These are phyloP conservation scores for Ibycter americanus DNA, from an alignment of 2,797 vertebrate species.

Conservation along the genomic window DNA sequence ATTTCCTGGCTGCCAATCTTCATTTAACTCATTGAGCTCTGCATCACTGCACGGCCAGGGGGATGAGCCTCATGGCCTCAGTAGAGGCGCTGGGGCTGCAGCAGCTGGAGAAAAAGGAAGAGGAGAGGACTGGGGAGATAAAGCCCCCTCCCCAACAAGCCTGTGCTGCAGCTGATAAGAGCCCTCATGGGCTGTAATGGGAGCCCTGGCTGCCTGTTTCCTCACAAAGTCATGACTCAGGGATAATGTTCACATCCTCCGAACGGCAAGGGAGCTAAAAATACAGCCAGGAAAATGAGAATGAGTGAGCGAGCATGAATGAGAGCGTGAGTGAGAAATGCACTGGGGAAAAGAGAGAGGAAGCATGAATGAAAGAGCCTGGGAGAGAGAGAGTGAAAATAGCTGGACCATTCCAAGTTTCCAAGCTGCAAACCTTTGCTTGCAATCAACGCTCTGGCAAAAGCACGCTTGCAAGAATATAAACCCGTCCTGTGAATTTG, in stretches of 20 bases:
- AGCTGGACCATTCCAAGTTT: neutral
- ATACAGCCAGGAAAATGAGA: conserved; percentile 68
- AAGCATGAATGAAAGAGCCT: conserved; percentile 40
- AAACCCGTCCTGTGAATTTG: neutral
- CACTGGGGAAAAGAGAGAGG: conserved; percentile 36
- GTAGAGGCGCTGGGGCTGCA: neutral
- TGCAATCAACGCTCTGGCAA: conserved; percentile 9
- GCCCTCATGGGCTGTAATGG: conserved; percentile 41
- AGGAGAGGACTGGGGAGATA: neutral
- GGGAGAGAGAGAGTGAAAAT: neutral
- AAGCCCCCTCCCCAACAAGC: conserved; percentile 8
- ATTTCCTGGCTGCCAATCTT: conserved; percentile 56
- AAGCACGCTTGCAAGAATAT: neutral
- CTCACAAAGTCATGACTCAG: conserved; percentile 77
- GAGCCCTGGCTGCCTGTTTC: conserved; percentile 68
- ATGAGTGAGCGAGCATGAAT: conserved; percentile 43
- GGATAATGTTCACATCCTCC: conserved; percentile 75
- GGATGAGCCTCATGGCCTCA: neutral
- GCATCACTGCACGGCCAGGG: neutral
- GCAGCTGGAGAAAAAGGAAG: conserved; percentile 20
- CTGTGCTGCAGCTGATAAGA: conserved; percentile 71
- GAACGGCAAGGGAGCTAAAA: conserved; percentile 72
- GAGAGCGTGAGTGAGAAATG: conserved; percentile 65
- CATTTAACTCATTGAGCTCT: conserved; percentile 7
- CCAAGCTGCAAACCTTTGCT: conserved; percentile 42